These are phyloP conservation scores for Peucedramus taeniatus DNA, from an alignment of 2,113 vertebrate species.

Conservation along the genomic window DNA sequence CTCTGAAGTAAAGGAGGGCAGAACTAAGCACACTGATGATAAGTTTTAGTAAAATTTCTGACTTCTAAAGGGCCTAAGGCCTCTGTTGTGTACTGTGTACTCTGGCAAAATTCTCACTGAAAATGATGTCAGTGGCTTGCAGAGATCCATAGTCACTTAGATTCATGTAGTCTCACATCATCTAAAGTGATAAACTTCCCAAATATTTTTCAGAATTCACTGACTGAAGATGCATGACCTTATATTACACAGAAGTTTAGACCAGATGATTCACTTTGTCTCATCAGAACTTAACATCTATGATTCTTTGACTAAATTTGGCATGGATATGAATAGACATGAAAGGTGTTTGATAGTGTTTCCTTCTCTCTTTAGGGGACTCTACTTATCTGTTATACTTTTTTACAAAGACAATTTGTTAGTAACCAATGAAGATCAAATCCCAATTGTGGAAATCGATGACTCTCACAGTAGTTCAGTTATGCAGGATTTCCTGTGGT, in stretches of 20 bases:
- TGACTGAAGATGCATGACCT: background rate
- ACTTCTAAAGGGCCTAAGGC: background rate
- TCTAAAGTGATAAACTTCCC: background rate
- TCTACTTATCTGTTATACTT: conserved; percentile 93
- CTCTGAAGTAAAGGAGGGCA: background rate
- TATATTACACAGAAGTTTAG: background rate
- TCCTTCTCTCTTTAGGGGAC: conserved; percentile 80
- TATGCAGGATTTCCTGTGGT: conserved; percentile 98
- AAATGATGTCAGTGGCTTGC: background rate
- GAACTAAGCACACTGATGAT: background rate
- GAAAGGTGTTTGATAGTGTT: conserved; percentile 14
- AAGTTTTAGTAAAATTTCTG: background rate
- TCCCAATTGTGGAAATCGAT: conserved; percentile 97
- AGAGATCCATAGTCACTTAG: background rate
- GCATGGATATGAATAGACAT: background rate
- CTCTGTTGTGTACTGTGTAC: background rate
- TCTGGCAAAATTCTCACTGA: background rate
- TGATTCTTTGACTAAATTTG: background rate
- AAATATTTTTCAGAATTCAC: background rate
- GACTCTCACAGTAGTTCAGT: conserved; percentile 91
- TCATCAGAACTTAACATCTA: background rate
- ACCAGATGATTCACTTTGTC: background rate
- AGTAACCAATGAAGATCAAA: conserved; percentile 96
- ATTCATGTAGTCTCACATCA: background rate
- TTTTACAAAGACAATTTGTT: conserved; percentile 93